Evolutionary conservation across 2,888 invertebrate species (phyloP).

Genomic region (Agrochola litura): DNA sequence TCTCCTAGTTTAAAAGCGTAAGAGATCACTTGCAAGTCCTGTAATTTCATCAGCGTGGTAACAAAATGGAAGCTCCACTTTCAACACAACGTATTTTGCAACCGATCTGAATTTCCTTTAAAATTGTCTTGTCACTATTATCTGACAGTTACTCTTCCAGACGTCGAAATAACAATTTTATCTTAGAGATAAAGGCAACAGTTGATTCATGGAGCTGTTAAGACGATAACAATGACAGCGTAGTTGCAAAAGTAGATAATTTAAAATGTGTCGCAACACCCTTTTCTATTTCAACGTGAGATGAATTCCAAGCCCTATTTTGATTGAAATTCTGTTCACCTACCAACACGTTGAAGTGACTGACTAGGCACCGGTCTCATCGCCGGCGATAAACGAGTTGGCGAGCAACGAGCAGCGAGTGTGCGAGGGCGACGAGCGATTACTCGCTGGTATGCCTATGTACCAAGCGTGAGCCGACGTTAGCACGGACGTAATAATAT

Average conservation of each 20-base stretch:
- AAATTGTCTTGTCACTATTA: constrained; percentile 25
- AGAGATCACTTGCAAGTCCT: background rate
- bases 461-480: too few species aligned
- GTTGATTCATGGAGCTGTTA: constrained; percentile 30
- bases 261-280: constrained; percentile 47
- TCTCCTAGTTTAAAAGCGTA: background rate
- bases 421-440: background rate
- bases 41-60: background rate
- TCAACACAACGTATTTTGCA: constrained; percentile 32
- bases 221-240: constrained; percentile 49
- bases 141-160: constrained; percentile 53
- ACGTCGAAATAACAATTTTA: constrained; percentile 45
- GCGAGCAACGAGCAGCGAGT: background rate
- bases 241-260: constrained; percentile 52
- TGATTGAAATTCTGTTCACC: constrained; percentile 51
- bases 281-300: constrained; percentile 59
- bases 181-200: constrained; percentile 51
- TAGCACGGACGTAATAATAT: too few species aligned
- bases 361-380: background rate
- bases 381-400: background rate
- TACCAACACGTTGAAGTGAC: constrained; percentile 10
- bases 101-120: constrained; percentile 24
- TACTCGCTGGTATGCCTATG: background rate
- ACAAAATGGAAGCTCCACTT: background rate
- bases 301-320: constrained; percentile 47